phyloP scores from a whole-genome alignment of 1,140 invertebrate species.

The Nephotettix cincticeps region DNA sequence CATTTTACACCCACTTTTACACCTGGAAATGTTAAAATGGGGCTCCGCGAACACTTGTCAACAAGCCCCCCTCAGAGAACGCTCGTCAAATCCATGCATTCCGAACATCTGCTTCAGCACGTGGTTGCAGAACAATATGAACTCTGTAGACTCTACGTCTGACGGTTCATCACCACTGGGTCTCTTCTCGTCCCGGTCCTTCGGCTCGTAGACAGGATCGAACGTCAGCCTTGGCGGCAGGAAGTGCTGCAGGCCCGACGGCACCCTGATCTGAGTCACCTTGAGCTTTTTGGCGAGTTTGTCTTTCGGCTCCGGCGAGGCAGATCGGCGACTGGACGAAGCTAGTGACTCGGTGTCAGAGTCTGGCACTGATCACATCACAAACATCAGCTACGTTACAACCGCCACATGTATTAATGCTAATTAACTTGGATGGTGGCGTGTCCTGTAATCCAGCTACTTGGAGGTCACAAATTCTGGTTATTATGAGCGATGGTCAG shows the following conservation, averaged over 20 bases:
- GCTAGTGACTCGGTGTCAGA: background rate
- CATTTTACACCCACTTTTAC: no score
- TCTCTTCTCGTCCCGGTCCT: background rate
- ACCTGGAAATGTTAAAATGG: no score
- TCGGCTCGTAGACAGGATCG: background rate
- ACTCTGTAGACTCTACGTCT: background rate
- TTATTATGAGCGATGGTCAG: no score
- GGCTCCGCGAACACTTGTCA: no score
- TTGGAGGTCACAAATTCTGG: no score
- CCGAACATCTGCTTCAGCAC: constrained; percentile 2
- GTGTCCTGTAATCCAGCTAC: no score
- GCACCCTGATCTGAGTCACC: background rate
- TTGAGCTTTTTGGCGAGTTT: background rate
- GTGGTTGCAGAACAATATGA: constrained; percentile 14
- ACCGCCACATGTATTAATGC: no score
- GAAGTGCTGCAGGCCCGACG: background rate
- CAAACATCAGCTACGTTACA: no score
- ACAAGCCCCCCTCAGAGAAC: background rate
- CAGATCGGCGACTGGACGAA: background rate
- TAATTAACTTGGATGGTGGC: no score
- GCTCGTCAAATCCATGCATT: constrained; percentile 11
- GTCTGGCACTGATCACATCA: constrained; percentile 4
- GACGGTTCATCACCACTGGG: background rate
- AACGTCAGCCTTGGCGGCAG: background rate
- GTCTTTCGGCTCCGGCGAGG: background rate